phyloP scores from a whole-genome alignment of 37 sponge, comb jelly and placozoan genomes.

The Mnemiopsis leidyi region DNA sequence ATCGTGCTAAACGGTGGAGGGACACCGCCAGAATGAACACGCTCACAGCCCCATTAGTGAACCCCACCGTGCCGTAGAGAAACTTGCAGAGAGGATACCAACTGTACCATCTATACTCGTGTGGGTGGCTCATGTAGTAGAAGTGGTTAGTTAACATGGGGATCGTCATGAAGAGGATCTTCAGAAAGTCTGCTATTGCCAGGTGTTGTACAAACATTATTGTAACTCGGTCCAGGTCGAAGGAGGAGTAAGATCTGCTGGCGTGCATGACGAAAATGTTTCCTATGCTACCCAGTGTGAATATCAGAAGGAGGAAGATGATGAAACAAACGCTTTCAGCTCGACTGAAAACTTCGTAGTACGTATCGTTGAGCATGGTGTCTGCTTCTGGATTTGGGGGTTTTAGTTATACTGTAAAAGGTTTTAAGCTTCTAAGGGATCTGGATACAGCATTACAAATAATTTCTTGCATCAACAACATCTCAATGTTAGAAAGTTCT shows the following conservation, averaged over 20 bases:
- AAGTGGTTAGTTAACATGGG: not conserved
- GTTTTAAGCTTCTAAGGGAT: too few relatives aligned
- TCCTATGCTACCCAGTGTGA: not conserved
- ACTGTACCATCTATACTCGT: not conserved
- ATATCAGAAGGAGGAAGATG: not conserved
- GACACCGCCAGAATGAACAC: not conserved
- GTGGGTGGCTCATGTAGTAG: not conserved
- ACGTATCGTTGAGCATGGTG: not conserved
- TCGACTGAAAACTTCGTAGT: not conserved
- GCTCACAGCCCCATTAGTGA: not conserved
- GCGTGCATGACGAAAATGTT: slow-evolving; percentile 12
- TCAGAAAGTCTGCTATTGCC: not conserved
- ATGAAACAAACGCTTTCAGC: not conserved
- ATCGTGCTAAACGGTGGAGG: not conserved
- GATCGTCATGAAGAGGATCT: not conserved
- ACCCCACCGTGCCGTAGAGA: not conserved
- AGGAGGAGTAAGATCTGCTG: not conserved
- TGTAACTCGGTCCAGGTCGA: not conserved
- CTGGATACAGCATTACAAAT: too few relatives aligned
- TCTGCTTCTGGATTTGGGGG: too few relatives aligned
- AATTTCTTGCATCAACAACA: too few relatives aligned
- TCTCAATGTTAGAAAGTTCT: too few relatives aligned
- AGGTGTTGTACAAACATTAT: not conserved
- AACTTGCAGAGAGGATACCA: not conserved
- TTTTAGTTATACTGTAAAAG: too few relatives aligned